Percentiles rank a stretch among this genome's conserved stretches.
These are phyloP conservation scores for Agrochola circellaris DNA, from an alignment of 2,888 invertebrate genomes.

Conservation along the genomic window DNA sequence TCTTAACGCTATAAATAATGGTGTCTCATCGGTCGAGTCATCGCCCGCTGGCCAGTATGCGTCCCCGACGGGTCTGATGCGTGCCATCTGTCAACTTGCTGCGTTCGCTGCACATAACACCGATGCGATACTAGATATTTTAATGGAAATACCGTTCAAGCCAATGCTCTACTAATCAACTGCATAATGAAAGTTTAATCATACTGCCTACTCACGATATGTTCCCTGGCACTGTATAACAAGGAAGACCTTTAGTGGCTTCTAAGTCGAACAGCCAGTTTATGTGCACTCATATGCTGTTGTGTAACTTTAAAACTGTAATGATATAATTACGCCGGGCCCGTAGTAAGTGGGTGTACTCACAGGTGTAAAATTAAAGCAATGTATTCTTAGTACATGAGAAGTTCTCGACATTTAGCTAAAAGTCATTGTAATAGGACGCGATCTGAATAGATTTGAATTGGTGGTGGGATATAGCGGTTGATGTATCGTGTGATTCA, in stretches of 20 bases:
- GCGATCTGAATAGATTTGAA: slow-evolving; percentile 58
- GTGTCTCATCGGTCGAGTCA: slow-evolving; percentile 88
- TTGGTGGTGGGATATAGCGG: slow-evolving; percentile 52
- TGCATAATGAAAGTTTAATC: slow-evolving; percentile 25
- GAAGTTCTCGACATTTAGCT: slow-evolving; percentile 62
- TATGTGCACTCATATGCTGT: slow-evolving; percentile 31
- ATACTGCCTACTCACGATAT: slow-evolving; percentile 16
- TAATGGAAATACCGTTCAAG: slow-evolving; percentile 36
- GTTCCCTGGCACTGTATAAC: slow-evolving; percentile 52
- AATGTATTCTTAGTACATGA: slow-evolving; percentile 64
- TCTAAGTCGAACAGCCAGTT: slow-evolving; percentile 55
- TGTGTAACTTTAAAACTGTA: slow-evolving; percentile 54
- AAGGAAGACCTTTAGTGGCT: slow-evolving; percentile 65
- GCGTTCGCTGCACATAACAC: slow-evolving; percentile 60
- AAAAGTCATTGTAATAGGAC: slow-evolving; percentile 56
- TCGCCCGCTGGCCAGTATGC: slow-evolving; percentile 82
- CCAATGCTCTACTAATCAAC: slow-evolving; percentile 30
- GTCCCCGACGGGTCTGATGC: slow-evolving; percentile 82
- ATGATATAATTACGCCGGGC: slow-evolving; percentile 48
- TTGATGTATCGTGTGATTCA: slow-evolving; percentile 51
- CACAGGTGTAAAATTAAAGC: slow-evolving; percentile 67
- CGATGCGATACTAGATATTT: slow-evolving; percentile 39
- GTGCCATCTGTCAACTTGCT: slow-evolving; percentile 80
- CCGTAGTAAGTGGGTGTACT: slow-evolving; percentile 47
- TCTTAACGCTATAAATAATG: slow-evolving; percentile 88